Percentiles rank a stretch among this genome's conserved stretches.
Evolutionary conservation across 2,113 vertebrate genomes (phyloP).

Genomic region (Alligator mississippiensis): DNA sequence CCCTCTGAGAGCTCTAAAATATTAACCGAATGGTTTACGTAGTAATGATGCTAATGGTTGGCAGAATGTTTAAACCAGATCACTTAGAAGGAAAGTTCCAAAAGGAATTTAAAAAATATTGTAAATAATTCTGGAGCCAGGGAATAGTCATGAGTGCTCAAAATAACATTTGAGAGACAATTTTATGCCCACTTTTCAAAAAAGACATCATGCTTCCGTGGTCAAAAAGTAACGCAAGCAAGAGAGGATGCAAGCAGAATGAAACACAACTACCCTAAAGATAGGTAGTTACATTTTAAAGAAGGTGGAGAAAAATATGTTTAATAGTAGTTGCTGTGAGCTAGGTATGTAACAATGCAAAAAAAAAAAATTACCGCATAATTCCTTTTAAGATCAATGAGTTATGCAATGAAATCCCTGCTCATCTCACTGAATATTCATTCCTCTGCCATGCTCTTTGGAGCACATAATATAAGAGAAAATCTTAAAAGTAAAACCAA

Average conservation of each 20-base stretch:
- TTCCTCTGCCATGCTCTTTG: background rate
- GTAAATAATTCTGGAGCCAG: background rate
- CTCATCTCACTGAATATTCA: background rate
- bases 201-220: background rate
- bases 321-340: background rate
- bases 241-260: background rate
- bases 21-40: too few relatives aligned
- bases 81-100: too few relatives aligned
- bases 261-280: background rate
- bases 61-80: too few relatives aligned
- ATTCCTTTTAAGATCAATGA: background rate
- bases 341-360: background rate
- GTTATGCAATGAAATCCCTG: background rate
- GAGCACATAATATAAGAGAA: background rate
- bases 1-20: too few relatives aligned
- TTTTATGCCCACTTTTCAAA: background rate
- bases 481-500: background rate
- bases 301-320: background rate
- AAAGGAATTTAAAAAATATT: background rate
- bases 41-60: too few relatives aligned
- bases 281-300: background rate
- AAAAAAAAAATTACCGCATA: background rate
- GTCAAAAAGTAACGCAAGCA: background rate
- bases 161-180: fast-evolving
- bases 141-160: background rate